These are phyloP conservation scores for Himalopsyche tibetana DNA, from an alignment of 2,888 invertebrate genomes.

Conservation along the genomic window DNA sequence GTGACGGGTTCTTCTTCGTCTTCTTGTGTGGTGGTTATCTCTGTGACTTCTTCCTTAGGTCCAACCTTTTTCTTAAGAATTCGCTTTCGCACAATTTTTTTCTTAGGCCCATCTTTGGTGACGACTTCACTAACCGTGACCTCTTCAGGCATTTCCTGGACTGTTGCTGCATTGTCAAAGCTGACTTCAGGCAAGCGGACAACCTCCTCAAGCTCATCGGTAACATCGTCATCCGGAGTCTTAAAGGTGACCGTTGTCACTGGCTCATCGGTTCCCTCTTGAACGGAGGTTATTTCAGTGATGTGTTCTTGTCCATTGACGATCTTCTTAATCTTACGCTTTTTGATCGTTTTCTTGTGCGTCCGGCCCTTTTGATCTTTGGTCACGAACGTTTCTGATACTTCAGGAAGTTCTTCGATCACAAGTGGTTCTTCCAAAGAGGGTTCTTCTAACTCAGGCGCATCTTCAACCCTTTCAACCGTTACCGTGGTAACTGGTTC, in stretches of 20 bases:
- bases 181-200: constrained; percentile 39
- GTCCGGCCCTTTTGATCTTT: constrained; percentile 46
- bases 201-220: constrained; percentile 65
- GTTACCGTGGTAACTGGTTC: constrained; percentile 67
- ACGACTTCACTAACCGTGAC: constrained; percentile 67
- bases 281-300: constrained; percentile 66
- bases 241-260: constrained; percentile 66
- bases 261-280: constrained; percentile 68
- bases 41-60: constrained; percentile 49
- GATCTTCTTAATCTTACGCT: constrained; percentile 35
- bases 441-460: constrained; percentile 63
- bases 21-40: constrained; percentile 69
- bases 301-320: constrained; percentile 66
- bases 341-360: constrained; percentile 67
- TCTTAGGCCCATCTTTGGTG: constrained; percentile 66
- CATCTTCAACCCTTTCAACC: background rate
- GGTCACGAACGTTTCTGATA: background rate
- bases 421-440: constrained; percentile 69
- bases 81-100: constrained; percentile 69
- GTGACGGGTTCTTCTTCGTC: constrained; percentile 72
- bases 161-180: background rate
- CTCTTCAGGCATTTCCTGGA: constrained; percentile 67
- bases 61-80: constrained; percentile 69
- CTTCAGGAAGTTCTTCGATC: constrained; percentile 67
- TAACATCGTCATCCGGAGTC: constrained; percentile 61